Percentiles rank a stretch among this genome's conserved stretches.
phyloP scores from a whole-genome alignment of 2,113 vertebrate genomes.

The Muntiacus reevesi region DNA sequence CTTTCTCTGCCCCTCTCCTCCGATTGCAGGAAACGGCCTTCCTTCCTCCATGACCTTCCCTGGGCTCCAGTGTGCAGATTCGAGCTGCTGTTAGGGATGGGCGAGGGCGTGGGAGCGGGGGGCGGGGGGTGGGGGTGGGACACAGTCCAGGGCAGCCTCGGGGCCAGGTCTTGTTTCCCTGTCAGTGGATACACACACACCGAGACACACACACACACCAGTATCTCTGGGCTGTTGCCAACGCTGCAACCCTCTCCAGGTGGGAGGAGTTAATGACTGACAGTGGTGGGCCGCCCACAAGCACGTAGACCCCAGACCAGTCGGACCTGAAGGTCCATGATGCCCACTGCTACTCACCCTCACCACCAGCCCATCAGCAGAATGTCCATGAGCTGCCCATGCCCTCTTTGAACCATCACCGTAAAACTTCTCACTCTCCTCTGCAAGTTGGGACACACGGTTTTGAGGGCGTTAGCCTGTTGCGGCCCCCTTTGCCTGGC shows the following conservation, averaged over 20 bases:
- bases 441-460: not conserved
- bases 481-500: not conserved
- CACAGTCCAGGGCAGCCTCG: not conserved
- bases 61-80: not conserved
- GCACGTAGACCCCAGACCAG: not conserved
- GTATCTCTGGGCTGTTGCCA: not conserved
- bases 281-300: not conserved
- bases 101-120: rapidly evolving
- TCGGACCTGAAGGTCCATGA: not conserved
- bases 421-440: not conserved
- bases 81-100: not conserved
- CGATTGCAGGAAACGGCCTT: not conserved
- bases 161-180: too few species aligned
- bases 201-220: not conserved
- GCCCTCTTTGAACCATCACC: not conserved
- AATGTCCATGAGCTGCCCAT: not conserved
- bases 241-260: not conserved
- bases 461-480: not conserved
- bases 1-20: not conserved
- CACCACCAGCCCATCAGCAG: not conserved
- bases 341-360: not conserved
- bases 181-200: not conserved
- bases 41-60: not conserved
- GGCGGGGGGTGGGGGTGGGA: not conserved
- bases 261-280: not conserved